phyloP scores from a whole-genome alignment of 2,113 vertebrate species.

The Sarotherodon lohbergeri region DNA sequence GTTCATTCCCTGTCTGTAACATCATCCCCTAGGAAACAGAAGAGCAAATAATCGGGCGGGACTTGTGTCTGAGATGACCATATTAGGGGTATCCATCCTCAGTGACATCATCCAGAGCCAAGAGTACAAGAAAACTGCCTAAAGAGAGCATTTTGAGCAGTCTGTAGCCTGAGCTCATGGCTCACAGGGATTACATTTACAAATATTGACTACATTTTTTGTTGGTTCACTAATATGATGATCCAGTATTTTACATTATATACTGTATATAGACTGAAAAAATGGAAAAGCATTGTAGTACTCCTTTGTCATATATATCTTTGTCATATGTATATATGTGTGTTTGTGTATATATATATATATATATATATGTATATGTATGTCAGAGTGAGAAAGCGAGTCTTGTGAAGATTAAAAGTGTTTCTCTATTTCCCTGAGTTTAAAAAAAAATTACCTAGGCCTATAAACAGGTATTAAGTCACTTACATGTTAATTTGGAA shows the following conservation, averaged over 20 bases:
- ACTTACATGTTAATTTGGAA: neutral
- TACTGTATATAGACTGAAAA: neutral
- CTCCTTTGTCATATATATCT: too few relatives aligned
- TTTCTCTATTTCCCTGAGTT: neutral
- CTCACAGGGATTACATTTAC: too few relatives aligned
- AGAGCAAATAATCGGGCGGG: neutral
- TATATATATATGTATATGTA: too few relatives aligned
- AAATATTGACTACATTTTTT: too few relatives aligned
- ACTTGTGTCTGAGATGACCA: neutral
- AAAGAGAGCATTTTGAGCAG: neutral
- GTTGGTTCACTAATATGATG: neutral
- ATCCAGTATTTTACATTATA: neutral
- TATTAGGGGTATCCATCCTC: neutral
- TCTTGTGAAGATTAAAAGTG: neutral
- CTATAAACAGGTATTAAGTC: neutral
- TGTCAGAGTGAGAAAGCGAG: neutral
- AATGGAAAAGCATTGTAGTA: neutral
- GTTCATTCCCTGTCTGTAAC: too few relatives aligned
- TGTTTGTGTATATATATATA: too few relatives aligned
- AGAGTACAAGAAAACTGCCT: neutral
- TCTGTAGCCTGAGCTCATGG: neutral
- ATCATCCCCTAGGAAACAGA: too few relatives aligned
- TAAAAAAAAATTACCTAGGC: neutral
- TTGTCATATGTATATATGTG: fast-evolving
- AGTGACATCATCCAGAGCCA: neutral